Evolutionary conservation across 2,113 vertebrate genomes (phyloP), one percentile per base, ranked within the genome.

Genomic region (Motacilla tschutschensis): DNA sequence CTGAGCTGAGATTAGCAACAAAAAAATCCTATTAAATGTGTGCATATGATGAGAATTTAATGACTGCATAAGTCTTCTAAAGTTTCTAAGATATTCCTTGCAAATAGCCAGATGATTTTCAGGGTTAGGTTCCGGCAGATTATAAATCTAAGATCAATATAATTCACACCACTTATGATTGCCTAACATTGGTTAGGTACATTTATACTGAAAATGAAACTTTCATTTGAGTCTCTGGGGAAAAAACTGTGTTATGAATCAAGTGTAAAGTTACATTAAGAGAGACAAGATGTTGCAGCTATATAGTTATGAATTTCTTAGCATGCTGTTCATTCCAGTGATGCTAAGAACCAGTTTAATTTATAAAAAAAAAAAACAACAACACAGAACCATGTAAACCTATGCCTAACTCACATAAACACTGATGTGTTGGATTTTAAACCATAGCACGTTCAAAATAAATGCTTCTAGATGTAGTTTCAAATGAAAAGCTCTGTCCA

Each of bases 1-100:
- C 36, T 1, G 14, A 92, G 36, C 58, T 78, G 80, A 95, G 92
- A 94, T 95, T 89, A 95, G 83, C 76, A 65, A 75, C 85, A 77
- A 71, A 89, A 90, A 86, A 79, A 51, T 88, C 72, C 36, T 91
- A 40, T 66, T 91, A 88, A 89, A 78, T 46, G 13, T 55, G 38
- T 75, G 62, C 41, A 28, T 74, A 62, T 88, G 65, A 85, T 91
- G 80, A 73, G 72, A 67, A 72, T 92, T 72, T 91, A 93, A 92
- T 66, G 71, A 88, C 43, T 77, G 76, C 57, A 58, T 84, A 93
- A 71, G 69, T 78, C 80, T 89, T 83, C 43, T 71, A 58, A 95
- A 94, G 60, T 94, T 94, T 57, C 67, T 77, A 86, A 88, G 48
- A 64, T 71, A 75, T 73, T 88, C 83, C 54, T 57, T 81, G 50